Base-by-base conservation (phyloP, 2,888 invertebrate genomes). In the Calliphora vomitoria region DNA sequence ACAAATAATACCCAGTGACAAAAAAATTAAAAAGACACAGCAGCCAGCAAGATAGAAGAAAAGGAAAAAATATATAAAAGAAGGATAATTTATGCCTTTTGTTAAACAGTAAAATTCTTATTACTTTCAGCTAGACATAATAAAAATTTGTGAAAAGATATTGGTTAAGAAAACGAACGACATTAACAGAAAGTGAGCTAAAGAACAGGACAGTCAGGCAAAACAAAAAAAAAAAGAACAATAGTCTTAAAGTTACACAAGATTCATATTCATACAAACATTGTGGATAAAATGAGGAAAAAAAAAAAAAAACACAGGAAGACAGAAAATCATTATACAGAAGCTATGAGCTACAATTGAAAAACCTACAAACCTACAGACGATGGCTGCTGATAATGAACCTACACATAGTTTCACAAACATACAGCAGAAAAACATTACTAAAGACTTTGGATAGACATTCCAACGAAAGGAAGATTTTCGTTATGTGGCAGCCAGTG, bases 41-140 rank as follows among this genome's bases (percentile, higher is more conserved):
- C 50, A 69, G 10, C 50, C 15, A 25, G 41, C 13, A 60, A 60
- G 76, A 64, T n/a, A 71, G 35, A 25, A 25, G 2, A 25, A 25
- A 25, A 2, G 35, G 44, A 76, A 44, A 55, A 25, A 68, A 8
- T 20, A 47, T 10, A 74, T 11, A 79, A 74, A 41, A 76, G 66
- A 50, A 79, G 71, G 75, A 85, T 82, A 87, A 85, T 85, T 87
- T 85, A 87, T 85, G 71, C 82, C 79, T 85, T 87, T 75, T 82
- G 82, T 78, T 64, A 74, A 74, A 78, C 84, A 74, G 68, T 44
- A 68, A 80, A 85, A 44, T 69, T 55, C 81, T 68, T 82, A 81
- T 82, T 84, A 81, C 66, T 66, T 76, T 68, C 38, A 58, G 68
- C 3, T 11, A 58, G 58, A 53, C 41, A 8, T 5, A 64, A 58